Base-by-base conservation (phyloP, 2,888 invertebrate genomes). In the Punctoribates punctum region DNA sequence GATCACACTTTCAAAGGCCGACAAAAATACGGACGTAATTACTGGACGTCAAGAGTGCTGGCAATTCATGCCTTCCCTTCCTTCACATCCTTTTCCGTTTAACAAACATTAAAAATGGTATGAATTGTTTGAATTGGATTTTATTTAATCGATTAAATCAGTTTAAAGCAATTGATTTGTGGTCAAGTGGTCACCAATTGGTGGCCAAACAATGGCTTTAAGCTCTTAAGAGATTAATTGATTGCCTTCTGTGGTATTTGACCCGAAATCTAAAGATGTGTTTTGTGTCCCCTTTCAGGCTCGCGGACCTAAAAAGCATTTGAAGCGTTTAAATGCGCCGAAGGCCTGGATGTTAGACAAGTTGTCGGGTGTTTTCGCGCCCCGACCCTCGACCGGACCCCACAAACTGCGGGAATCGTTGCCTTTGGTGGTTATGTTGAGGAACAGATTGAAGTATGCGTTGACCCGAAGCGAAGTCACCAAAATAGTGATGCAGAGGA, bases 281-380 rank as follows among this genome's bases (percentile, higher is more conserved):
- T 75, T 15, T 48, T 57, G 57, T 17, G 54, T 54, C 17, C 20
- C 20, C 27, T 1, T 11, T 75, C n/a, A 82, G 96, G 96, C 94
- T 87, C 93, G 98, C 86, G 99, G 99, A 86, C 97, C 96, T 70
- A 97, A 96, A 87, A 97, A 98, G 88, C 98, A 98, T 88, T 89
- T 99, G 89, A 99, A 99, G 91, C 96, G 99, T 86, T 89, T 99
- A 83, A 91, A 93, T 85, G 99, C 99, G 78, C 99, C 99, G 15
- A 97, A 96, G 87, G 94, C 98, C 92, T 99, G 99, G 99, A 98
- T 99, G 97, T 90, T 99, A 89, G 98, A 97, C 88, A 99, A 99
- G 87, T 87, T 98, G 82, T 95, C 96, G 80, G 98, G 98, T 84
- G 95, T 94, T 77, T 98, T 94, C 85, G 98, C 99, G 81, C 98